phyloP scores from a whole-genome alignment of 2,113 vertebrate genomes.

The Equus przewalskii region DNA sequence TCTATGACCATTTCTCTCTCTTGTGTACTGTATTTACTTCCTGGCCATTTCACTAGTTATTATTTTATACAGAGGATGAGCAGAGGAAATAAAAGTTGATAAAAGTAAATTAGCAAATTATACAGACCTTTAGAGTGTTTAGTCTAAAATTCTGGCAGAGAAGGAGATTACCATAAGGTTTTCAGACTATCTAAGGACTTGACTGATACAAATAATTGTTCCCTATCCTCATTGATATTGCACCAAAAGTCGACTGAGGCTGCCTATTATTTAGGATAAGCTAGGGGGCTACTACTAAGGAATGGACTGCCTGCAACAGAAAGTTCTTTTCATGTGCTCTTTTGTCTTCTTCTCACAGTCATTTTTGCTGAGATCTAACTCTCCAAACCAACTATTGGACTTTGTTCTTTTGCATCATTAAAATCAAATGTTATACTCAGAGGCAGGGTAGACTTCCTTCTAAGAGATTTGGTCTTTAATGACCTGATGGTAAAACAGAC shows the following conservation, averaged over 20 bases:
- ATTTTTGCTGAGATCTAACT: constrained; percentile 17
- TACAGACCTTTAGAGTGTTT: background rate
- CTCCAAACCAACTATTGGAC: background rate
- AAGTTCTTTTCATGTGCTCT: background rate
- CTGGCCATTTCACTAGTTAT: constrained; percentile 48
- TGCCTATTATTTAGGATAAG: background rate
- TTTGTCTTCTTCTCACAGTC: background rate
- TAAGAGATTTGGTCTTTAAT: constrained; percentile 43
- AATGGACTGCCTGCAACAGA: background rate
- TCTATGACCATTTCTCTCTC: background rate
- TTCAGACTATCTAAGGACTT: background rate
- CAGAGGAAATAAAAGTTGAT: background rate
- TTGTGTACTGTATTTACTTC: background rate
- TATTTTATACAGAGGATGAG: constrained; percentile 16
- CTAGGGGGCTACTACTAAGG: background rate
- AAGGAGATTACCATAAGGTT: background rate
- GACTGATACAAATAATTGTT: background rate
- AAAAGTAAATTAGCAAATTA: constrained; percentile 37
- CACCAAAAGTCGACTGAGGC: background rate
- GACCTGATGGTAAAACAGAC: constrained; percentile 20
- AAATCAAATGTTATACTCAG: constrained; percentile 58
- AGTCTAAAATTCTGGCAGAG: background rate
- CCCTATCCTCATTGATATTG: background rate
- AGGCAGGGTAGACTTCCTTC: background rate
- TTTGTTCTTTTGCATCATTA: constrained; percentile 60